A percentile compares a stretch with the other conserved stretches of the same genome.
These are phyloP conservation scores for Bombus breviceps DNA, from an alignment of 1,140 invertebrate genomes.

Conservation along the genomic window DNA sequence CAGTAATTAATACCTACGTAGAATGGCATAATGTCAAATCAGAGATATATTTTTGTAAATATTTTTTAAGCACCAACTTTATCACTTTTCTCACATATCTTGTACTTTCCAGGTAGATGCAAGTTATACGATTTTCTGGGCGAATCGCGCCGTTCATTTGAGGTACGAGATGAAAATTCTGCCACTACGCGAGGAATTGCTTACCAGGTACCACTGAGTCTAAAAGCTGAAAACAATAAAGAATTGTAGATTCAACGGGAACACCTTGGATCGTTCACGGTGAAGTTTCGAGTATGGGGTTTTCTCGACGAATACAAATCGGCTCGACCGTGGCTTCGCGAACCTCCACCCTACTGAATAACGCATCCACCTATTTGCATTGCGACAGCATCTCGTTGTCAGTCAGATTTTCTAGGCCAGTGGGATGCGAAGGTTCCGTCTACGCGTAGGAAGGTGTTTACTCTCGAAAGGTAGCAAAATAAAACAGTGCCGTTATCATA, in stretches of 20 bases:
- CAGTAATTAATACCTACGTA: too few relatives aligned
- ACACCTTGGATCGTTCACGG: constrained; percentile 23
- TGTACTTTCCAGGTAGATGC: not conserved
- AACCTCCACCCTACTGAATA: constrained; percentile 59
- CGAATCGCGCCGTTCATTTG: not conserved
- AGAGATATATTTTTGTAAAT: too few relatives aligned
- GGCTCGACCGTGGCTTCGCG: constrained; percentile 42
- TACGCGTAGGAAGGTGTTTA: constrained; percentile 32
- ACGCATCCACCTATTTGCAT: constrained; percentile 59
- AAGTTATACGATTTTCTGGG: not conserved
- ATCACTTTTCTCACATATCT: accelerated
- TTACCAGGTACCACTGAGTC: too few relatives aligned
- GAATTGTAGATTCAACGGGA: constrained; percentile 50
- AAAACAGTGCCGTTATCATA: not conserved
- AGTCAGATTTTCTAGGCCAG: constrained; percentile 56
- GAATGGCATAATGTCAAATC: too few relatives aligned
- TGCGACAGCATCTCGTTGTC: constrained; percentile 48
- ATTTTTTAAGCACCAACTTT: too few relatives aligned
- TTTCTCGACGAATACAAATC: constrained; percentile 64
- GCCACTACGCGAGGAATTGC: not conserved
- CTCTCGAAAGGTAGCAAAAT: not conserved
- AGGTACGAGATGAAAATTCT: not conserved
- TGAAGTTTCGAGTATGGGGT: constrained; percentile 36
- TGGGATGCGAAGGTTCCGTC: not conserved
- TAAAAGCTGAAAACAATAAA: constrained; percentile 16